Evolutionary conservation across 2,113 vertebrate genomes (phyloP).

Genomic region (Machaerirhynchus nigripectus): DNA sequence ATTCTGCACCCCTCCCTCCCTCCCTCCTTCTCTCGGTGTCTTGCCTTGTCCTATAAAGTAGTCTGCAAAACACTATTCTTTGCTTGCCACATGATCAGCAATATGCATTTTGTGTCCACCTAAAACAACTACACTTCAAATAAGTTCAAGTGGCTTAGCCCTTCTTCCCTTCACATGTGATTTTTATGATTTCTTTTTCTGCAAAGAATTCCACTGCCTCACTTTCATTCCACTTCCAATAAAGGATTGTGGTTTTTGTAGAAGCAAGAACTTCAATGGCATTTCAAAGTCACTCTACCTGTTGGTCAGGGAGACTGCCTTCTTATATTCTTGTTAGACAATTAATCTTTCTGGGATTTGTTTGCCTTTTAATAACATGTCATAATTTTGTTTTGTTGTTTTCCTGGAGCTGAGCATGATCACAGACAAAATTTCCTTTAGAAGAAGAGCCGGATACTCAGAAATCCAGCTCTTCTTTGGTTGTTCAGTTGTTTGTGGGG

Average conservation of each 20-base stretch:
- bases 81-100: not conserved
- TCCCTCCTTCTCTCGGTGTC: not conserved
- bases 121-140: not conserved
- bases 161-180: not conserved
- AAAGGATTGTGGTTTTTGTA: not conserved
- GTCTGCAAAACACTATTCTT: not conserved
- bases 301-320: not conserved
- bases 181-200: not conserved
- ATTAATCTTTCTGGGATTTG: not conserved
- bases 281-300: not conserved
- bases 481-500: no score
- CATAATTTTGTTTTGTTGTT: not conserved
- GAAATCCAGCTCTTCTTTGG: rapidly evolving
- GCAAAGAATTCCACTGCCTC: not conserved
- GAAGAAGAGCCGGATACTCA: not conserved
- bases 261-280: not conserved
- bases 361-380: not conserved
- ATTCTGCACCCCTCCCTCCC: not conserved
- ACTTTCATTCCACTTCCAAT: not conserved
- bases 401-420: not conserved
- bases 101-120: not conserved
- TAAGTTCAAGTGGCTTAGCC: not conserved
- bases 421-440: no score
- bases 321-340: not conserved
- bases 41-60: not conserved